phyloP scores from a whole-genome alignment of 2,113 vertebrate species.

The Paraplagusia blochii region DNA sequence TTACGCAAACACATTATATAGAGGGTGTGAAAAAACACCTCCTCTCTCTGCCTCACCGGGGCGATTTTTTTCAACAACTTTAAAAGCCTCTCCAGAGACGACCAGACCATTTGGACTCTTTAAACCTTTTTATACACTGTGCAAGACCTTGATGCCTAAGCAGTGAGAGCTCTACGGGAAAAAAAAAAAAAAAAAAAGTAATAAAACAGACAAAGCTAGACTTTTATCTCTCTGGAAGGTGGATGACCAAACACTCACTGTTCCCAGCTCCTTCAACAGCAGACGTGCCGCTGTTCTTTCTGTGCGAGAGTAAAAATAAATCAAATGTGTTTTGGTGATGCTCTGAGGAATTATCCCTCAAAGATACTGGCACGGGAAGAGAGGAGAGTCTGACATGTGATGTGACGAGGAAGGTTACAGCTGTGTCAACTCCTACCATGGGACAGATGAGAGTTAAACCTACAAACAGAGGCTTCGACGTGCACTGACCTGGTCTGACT shows the following conservation, averaged over 20 bases:
- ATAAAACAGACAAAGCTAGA: conserved; percentile 4
- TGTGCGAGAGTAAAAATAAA: background rate
- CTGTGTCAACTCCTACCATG: conserved; percentile 26
- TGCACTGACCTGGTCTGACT: conserved; percentile 72
- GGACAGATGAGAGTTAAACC: conserved; percentile 29
- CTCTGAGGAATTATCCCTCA: conserved; percentile 57
- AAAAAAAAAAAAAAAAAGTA: conserved; percentile 4
- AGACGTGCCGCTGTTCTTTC: background rate
- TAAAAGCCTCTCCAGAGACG: background rate
- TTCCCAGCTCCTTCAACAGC: background rate
- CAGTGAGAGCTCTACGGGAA: background rate
- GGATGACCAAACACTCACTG: background rate
- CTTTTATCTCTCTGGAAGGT: background rate
- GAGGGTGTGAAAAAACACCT: no score
- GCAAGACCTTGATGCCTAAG: background rate
- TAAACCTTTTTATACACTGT: background rate
- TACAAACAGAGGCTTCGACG: conserved; percentile 26
- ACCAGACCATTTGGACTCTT: background rate
- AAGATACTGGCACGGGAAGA: conserved; percentile 61
- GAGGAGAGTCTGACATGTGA: conserved; percentile 28
- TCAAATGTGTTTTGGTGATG: background rate
- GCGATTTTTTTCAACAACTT: background rate
- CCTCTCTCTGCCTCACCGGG: no score
- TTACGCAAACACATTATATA: no score
- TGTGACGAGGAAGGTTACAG: conserved; percentile 39